Evolutionary conservation across 2,888 invertebrate genomes (phyloP), one percentile per base, ranked within the genome.

Genomic region (Dugesia japonica): DNA sequence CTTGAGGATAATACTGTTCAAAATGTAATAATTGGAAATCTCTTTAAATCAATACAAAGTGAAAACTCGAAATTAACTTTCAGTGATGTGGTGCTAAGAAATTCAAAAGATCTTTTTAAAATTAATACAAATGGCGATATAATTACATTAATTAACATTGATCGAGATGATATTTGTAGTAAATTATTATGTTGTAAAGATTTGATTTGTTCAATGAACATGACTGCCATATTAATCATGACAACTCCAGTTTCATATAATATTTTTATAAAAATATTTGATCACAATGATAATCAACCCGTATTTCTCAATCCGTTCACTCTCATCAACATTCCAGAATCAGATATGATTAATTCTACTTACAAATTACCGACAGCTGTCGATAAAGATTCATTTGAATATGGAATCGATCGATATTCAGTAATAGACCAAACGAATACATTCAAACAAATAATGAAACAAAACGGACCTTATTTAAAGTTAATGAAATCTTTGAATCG

Each of bases 291-390:
- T 74, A 75, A 75, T 27, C 4, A 75, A 26, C 75, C 75, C 13
- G 26, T 15, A 26, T 75, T 75, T 71, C 13, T 13, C n/a, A 23
- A 26, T n/a, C 13, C 26, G 4, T 27, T 27, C 13, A 71, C 1
- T n/a, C 15, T 73, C 9, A 73, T 75, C 15, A 23, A 7, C n/a
- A 75, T 75, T 74, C 75, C 75, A 74, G 75, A 75, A 74, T 75
- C 75, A 4, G 15, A 71, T 23, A 9, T 20, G 4, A 17, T 27
- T 7, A 56, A 56, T 27, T 20, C 71, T 15, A 26, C 71, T 13
- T 75, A 26, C 17, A 38, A 15, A 20, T 27, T 75, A 26, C 75
- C 75, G 13, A 28, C 20, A 23, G 75, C 75, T 1, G 23, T 27
- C 4, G 75, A 75, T 74, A 72, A 26, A 17, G 75, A 75, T 72